Evolutionary conservation across 1,140 invertebrate genomes (phyloP).

Genomic region (Aricia agestis): DNA sequence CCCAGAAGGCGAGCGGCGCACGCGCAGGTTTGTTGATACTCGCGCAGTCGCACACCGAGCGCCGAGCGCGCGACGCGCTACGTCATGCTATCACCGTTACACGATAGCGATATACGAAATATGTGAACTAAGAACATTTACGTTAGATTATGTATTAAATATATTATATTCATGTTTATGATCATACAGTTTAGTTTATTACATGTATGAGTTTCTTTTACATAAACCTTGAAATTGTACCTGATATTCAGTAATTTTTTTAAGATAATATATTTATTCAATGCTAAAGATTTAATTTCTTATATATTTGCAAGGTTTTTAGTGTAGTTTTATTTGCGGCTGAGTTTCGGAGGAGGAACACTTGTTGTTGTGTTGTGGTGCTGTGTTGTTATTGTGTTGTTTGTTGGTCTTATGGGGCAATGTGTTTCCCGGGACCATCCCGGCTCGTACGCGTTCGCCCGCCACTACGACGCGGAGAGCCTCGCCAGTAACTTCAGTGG

Average conservation of each 20-base stretch:
- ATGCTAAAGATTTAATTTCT: slow-evolving; percentile 5
- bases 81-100: slow-evolving; percentile 7
- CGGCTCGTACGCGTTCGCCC: slow-evolving; percentile 59
- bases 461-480: slow-evolving; percentile 65
- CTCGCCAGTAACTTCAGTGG: slow-evolving; percentile 53
- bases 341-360: not conserved
- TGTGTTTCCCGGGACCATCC: slow-evolving; percentile 70
- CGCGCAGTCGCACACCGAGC: slow-evolving; percentile 48
- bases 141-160: not conserved
- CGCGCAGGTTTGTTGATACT: slow-evolving; percentile 26
- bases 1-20: slow-evolving; percentile 24
- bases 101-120: slow-evolving; percentile 4
- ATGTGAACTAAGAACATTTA: slow-evolving; percentile 2
- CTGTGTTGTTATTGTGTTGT: slow-evolving; percentile 46
- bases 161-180: not conserved
- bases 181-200: not conserved
- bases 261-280: not conserved
- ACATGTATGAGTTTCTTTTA: not conserved
- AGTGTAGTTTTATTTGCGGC: not conserved
- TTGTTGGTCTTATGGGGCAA: slow-evolving; percentile 67
- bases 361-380: slow-evolving; percentile 9
- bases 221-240: not conserved
- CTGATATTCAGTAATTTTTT: not conserved
- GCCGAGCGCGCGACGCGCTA: slow-evolving; percentile 56
- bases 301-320: not conserved